A percentile compares a stretch with the other conserved stretches of the same genome.
Evolutionary conservation across 2,888 invertebrate genomes (phyloP).

Genomic region (Odontomyia ornata): DNA sequence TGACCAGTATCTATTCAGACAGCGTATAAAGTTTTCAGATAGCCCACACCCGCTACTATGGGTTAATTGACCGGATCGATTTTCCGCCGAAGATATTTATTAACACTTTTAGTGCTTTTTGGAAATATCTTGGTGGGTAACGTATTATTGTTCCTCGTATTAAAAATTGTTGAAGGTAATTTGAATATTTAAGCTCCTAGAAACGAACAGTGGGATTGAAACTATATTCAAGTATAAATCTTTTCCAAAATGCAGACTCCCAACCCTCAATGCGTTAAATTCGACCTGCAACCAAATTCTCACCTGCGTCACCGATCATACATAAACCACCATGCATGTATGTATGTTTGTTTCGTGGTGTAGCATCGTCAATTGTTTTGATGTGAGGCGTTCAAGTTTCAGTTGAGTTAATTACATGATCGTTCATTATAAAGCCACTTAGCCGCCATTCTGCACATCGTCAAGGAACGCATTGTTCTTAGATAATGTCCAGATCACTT

Average conservation of each 20-base stretch:
- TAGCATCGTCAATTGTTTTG: conserved; percentile 28
- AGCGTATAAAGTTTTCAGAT: conserved; percentile 15
- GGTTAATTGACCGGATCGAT: conserved; percentile 50
- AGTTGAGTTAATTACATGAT: conserved; percentile 47
- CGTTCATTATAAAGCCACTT: conserved; percentile 11
- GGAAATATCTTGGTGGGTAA: no score
- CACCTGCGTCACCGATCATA: conserved; percentile 14
- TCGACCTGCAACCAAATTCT: background rate
- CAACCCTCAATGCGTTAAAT: conserved; percentile 16
- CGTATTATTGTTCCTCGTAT: no score
- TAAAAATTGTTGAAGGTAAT: no score
- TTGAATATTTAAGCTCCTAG: background rate
- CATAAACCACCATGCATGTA: background rate
- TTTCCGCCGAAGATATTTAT: background rate
- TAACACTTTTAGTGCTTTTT: no score
- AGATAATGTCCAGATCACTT: conserved; percentile 46
- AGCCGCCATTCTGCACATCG: conserved; percentile 15
- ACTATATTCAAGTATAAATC: no score
- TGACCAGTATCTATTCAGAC: conserved; percentile 9
- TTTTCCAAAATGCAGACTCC: no score
- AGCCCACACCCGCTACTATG: conserved; percentile 12
- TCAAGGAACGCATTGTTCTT: conserved; percentile 46
- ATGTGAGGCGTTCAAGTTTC: conserved; percentile 20
- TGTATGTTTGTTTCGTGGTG: background rate
- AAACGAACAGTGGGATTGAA: background rate